These are phyloP conservation scores for Parauchenoglanis ngamensis DNA, from an alignment of 2,797 vertebrate species.

Conservation along the genomic window DNA sequence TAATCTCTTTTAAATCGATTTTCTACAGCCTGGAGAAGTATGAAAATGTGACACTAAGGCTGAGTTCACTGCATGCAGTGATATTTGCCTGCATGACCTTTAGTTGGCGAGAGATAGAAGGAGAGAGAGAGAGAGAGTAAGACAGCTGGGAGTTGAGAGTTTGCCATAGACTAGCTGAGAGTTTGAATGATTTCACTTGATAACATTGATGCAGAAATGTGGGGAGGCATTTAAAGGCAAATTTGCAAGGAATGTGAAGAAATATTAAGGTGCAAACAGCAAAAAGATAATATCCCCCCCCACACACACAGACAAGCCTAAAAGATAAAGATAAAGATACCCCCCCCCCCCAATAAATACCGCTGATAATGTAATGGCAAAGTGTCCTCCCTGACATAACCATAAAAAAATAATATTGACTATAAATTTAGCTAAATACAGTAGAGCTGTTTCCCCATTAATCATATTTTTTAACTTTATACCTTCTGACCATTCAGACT, in stretches of 20 bases:
- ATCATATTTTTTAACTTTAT: not conserved
- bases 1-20: constrained; percentile 44
- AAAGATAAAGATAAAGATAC: not conserved
- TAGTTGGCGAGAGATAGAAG: constrained; percentile 41
- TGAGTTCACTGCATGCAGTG: constrained; percentile 40
- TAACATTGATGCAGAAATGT: constrained; percentile 6
- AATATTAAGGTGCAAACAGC: not conserved
- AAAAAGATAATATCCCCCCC: not conserved
- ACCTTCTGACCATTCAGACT: no score
- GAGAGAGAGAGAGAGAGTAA: not conserved
- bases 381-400: not conserved
- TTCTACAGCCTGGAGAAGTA: constrained; percentile 36
- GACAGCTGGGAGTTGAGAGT: constrained; percentile 27
- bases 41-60: constrained; percentile 57
- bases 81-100: constrained; percentile 57
- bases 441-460: not conserved
- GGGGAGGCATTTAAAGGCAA: not conserved
- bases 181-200: constrained; percentile 31
- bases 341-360: not conserved
- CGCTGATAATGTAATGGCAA: not conserved
- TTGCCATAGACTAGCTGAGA: constrained; percentile 11
- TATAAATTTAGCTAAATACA: not conserved
- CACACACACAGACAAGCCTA: not conserved
- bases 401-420: not conserved
- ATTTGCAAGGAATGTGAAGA: not conserved